Evolutionary conservation across 2,888 invertebrate species (phyloP).

Genomic region (Drosophila tripunctata): DNA sequence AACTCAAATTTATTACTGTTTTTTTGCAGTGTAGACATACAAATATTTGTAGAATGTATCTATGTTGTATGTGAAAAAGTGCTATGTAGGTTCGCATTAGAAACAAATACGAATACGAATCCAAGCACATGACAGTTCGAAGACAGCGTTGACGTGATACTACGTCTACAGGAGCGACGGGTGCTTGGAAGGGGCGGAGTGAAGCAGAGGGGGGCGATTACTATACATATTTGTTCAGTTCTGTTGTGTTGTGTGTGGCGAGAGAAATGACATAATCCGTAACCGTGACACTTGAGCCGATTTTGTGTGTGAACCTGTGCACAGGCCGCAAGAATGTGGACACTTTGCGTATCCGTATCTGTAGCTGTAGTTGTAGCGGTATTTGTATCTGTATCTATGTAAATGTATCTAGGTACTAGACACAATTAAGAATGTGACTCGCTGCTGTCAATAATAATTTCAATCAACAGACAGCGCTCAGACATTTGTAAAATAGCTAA

Average conservation of each 20-base stretch:
- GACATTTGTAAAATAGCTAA: constrained; percentile 30
- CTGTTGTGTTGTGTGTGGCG: constrained; percentile 24
- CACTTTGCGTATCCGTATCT: constrained; percentile 10
- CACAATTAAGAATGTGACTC: constrained; percentile 16
- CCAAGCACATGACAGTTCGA: constrained; percentile 45
- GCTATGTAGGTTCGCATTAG: constrained; percentile 56
- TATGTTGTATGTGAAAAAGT: not conserved
- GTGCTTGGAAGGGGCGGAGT: not conserved
- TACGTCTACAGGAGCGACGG: constrained; percentile 17
- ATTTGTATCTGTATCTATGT: constrained; percentile 4
- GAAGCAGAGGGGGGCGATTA: not conserved
- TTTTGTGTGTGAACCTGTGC: constrained; percentile 53
- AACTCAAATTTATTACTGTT: too few relatives aligned
- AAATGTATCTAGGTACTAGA: too few relatives aligned
- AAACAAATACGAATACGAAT: constrained; percentile 49
- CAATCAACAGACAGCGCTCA: constrained; percentile 24
- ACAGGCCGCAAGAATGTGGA: constrained; percentile 57
- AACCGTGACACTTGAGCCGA: constrained; percentile 67
- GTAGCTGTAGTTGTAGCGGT: constrained; percentile 6
- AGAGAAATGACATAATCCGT: constrained; percentile 67
- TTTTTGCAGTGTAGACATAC: too few relatives aligned
- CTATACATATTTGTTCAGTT: too few relatives aligned
- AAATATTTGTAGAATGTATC: not conserved
- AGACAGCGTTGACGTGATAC: constrained; percentile 37
- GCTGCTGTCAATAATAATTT: constrained; percentile 44